Evolutionary conservation across 2,113 vertebrate genomes (phyloP).

Genomic region (Melanostigma gelatinosum): DNA sequence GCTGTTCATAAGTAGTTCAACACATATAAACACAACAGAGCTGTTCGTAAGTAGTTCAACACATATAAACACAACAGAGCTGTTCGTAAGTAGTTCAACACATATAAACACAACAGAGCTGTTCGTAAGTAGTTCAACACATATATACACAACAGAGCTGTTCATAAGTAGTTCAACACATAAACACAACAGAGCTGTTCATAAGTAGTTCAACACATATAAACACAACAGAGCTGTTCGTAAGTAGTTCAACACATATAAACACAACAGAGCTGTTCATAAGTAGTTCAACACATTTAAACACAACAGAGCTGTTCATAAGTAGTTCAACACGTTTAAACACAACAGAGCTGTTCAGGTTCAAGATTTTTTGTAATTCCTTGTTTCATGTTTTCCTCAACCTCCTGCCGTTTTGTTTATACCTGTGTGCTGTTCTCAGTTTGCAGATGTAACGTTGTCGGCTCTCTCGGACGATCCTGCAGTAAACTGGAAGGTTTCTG

Average conservation of each 20-base stretch:
- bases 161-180: constrained; percentile 79
- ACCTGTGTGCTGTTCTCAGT: constrained; percentile 69
- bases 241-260: constrained; percentile 74
- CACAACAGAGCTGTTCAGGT: constrained; percentile 83
- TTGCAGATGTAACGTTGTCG: constrained; percentile 85
- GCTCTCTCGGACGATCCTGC: constrained; percentile 80
- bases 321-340: constrained; percentile 56
- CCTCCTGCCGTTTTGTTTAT: not conserved
- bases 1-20: constrained; percentile 82
- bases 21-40: constrained; percentile 81
- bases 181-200: constrained; percentile 79
- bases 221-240: constrained; percentile 85
- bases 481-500: constrained; percentile 86
- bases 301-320: constrained; percentile 84
- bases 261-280: constrained; percentile 86
- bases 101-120: constrained; percentile 82
- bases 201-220: constrained; percentile 77
- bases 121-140: constrained; percentile 79
- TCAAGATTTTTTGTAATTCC: not conserved
- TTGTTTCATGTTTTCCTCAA: not conserved
- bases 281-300: constrained; percentile 59
- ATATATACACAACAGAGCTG: constrained; percentile 82
- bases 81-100: constrained; percentile 77
- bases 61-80: constrained; percentile 79
- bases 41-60: constrained; percentile 80